These are phyloP conservation scores for Proteles cristata DNA, from an alignment of 2,113 vertebrate genomes.

Conservation along the genomic window DNA sequence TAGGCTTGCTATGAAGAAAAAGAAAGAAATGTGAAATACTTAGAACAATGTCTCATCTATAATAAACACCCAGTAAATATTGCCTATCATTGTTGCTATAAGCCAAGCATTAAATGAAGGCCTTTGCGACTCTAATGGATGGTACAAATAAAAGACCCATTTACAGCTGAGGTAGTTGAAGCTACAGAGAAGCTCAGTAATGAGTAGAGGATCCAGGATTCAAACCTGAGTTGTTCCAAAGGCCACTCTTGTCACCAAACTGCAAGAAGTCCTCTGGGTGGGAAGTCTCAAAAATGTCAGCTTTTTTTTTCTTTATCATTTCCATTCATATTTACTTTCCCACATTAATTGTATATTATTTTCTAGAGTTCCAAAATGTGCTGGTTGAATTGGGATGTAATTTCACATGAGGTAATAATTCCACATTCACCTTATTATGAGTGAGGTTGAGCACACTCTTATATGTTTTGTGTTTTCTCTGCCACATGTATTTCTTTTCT, in stretches of 20 bases:
- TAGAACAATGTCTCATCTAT: background rate
- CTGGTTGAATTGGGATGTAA: background rate
- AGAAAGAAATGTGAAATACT: background rate
- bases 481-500: background rate
- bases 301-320: background rate
- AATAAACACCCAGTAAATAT: background rate
- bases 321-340: background rate
- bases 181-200: background rate
- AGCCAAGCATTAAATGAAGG: background rate
- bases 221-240: background rate
- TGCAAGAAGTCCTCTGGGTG: background rate
- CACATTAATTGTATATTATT: background rate
- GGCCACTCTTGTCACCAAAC: background rate
- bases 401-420: background rate
- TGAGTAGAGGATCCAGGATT: background rate
- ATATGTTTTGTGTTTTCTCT: background rate
- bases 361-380: background rate
- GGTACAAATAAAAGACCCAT: background rate
- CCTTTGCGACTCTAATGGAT: background rate
- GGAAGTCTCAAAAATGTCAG: background rate
- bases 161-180: background rate
- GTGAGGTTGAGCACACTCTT: background rate
- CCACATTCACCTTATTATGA: background rate
- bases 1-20: constrained; percentile 19
- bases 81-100: background rate